Percentiles rank a stretch among this genome's conserved stretches.
Evolutionary conservation across 2,113 vertebrate genomes (phyloP).

Genomic region (Paradisaea rubra): DNA sequence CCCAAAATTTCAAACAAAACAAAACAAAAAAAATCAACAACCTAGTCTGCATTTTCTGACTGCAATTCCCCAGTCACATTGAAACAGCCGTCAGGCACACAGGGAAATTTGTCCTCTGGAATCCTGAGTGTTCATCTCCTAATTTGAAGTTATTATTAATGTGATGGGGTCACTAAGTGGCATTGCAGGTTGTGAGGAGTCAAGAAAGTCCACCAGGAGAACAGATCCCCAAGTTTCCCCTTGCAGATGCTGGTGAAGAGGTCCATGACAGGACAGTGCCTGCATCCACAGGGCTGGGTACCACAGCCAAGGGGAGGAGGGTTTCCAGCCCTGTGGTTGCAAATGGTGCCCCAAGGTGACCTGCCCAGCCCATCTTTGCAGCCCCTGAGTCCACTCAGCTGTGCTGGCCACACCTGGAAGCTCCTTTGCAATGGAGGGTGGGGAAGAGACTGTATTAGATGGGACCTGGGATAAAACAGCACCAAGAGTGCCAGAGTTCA

Average conservation of each 20-base stretch:
- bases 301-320: fast-evolving
- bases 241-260: not conserved
- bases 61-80: not conserved
- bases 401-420: not conserved
- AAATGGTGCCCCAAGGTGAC: not conserved
- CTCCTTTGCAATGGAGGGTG: not conserved
- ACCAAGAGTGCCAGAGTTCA: not conserved
- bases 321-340: not conserved
- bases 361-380: not conserved
- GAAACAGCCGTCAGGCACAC: not conserved
- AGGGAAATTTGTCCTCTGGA: not conserved
- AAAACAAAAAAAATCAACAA: not conserved
- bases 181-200: not conserved
- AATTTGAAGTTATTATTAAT: not conserved
- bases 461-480: not conserved
- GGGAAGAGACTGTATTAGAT: not conserved
- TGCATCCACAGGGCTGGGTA: not conserved
- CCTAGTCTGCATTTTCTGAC: not conserved
- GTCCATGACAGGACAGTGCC: not conserved
- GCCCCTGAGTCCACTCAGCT: not conserved
- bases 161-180: not conserved
- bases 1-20: not conserved
- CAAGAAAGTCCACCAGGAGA: not conserved
- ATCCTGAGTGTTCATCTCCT: not conserved
- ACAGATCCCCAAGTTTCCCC: not conserved